phyloP scores from a whole-genome alignment of 1,140 invertebrate species.

The Arctopsyche grandis region DNA sequence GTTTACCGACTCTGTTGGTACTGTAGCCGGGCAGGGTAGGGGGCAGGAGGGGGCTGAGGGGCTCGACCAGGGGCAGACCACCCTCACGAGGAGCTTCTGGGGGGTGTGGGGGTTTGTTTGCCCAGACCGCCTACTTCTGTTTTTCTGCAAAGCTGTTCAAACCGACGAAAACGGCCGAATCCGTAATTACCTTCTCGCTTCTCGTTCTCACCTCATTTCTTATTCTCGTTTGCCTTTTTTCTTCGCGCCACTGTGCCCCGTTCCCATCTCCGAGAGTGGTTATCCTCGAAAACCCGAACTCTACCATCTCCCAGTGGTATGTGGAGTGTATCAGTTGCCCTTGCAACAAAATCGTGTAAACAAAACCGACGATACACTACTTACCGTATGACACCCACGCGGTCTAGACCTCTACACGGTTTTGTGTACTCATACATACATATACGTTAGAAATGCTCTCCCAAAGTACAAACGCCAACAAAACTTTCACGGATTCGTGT shows the following conservation, averaged over 20 bases:
- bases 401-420: neutral
- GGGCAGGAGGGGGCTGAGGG: neutral
- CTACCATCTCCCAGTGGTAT: neutral
- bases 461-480: neutral
- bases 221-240: conserved; percentile 23
- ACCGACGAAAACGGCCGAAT: conserved; percentile 40
- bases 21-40: neutral
- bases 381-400: neutral
- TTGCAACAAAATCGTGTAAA: neutral
- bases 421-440: neutral
- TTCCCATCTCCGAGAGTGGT: neutral
- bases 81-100: neutral
- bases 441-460: neutral
- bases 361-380: neutral
- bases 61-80: neutral
- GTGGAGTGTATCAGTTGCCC: neutral
- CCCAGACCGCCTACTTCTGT: conserved; percentile 37
- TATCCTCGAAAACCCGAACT: neutral
- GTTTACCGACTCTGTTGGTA: conserved; percentile 48
- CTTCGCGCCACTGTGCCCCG: neutral
- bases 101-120: conserved; percentile 28
- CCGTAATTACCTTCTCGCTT: conserved; percentile 39
- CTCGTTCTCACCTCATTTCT: conserved; percentile 41
- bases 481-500: neutral
- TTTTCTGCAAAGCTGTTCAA: conserved; percentile 44